These are phyloP conservation scores for Lagorchestes hirsutus DNA, from an alignment of 2,797 vertebrate genomes.

Conservation along the genomic window DNA sequence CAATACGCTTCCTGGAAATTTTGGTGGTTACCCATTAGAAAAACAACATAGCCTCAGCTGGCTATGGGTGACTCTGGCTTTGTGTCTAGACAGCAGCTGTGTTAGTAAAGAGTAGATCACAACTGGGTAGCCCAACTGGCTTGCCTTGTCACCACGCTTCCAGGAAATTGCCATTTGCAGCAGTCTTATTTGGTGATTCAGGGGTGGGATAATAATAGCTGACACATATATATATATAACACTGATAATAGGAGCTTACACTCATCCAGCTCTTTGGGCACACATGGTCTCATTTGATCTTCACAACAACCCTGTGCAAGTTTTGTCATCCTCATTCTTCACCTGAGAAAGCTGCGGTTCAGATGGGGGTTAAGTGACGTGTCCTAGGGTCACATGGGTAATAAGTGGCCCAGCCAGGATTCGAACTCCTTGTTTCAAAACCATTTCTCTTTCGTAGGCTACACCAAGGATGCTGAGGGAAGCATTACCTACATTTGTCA, in stretches of 20 bases:
- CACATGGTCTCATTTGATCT: neutral
- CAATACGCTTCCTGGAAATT: neutral
- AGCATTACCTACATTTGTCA: neutral
- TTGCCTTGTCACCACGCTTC: neutral
- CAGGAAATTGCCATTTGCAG: neutral
- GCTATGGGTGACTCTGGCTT: neutral
- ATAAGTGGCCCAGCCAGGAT: neutral
- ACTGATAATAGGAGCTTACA: neutral
- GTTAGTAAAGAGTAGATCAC: constrained; percentile 9
- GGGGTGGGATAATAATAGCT: neutral
- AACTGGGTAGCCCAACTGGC: neutral
- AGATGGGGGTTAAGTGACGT: neutral
- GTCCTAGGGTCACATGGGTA: neutral
- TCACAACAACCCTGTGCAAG: neutral
- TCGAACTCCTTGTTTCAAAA: neutral
- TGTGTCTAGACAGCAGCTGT: neutral
- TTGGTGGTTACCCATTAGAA: neutral
- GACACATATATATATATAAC: neutral
- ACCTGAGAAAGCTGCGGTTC: neutral
- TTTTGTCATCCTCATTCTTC: neutral
- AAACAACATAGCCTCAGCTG: constrained; percentile 12
- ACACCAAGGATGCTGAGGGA: neutral
- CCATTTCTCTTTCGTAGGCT: neutral
- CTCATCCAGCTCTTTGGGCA: neutral
- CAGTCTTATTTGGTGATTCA: neutral